These are phyloP conservation scores for Falco rusticolus DNA, from an alignment of 2,797 vertebrate genomes.

Conservation along the genomic window DNA sequence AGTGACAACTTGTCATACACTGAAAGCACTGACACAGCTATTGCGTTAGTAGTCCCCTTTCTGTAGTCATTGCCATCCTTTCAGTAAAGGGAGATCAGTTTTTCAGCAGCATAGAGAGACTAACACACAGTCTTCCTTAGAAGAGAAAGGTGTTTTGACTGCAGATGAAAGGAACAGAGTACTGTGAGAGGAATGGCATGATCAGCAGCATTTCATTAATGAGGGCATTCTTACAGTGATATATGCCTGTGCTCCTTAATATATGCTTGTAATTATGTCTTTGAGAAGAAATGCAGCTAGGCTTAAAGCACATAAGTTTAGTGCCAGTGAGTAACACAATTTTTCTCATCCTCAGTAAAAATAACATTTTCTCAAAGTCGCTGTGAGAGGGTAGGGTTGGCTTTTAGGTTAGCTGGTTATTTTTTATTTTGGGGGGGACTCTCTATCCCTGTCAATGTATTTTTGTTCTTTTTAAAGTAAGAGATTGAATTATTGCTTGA, in stretches of 20 bases:
- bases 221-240: neutral
- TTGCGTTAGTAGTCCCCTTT: neutral
- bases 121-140: neutral
- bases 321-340: neutral
- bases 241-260: neutral
- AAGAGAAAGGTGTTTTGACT: neutral
- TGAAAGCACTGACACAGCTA: neutral
- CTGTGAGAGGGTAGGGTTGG: neutral
- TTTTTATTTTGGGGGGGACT: neutral
- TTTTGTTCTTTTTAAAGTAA: neutral
- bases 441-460: neutral
- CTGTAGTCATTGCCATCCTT: neutral
- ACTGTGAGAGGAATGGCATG: neutral
- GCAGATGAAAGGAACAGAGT: neutral
- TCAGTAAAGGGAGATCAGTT: neutral
- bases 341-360: neutral
- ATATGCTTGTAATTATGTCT: neutral
- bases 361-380: neutral
- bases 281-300: neutral
- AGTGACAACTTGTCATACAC: neutral
- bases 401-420: neutral
- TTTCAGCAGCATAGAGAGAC: neutral
- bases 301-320: accelerated
- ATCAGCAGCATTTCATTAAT: neutral
- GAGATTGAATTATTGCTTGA: neutral